These are phyloP conservation scores for Enteromius trimaculatus DNA, from an alignment of 2,797 vertebrate genomes.

Conservation along the genomic window DNA sequence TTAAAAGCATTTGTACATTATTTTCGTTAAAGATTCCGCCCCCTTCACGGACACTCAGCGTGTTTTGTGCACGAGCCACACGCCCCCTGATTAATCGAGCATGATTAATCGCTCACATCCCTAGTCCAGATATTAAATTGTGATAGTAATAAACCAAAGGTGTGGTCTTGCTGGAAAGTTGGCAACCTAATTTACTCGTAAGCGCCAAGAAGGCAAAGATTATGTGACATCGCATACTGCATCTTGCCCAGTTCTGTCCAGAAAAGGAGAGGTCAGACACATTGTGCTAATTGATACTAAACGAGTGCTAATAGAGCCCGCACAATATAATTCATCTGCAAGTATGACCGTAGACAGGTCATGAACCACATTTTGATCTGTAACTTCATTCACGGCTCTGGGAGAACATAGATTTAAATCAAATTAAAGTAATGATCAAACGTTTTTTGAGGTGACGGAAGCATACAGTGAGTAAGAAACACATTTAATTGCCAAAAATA, in stretches of 20 bases:
- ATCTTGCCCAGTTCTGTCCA: slow-evolving; percentile 17
- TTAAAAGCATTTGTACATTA: too few relatives aligned
- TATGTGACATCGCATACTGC: neutral
- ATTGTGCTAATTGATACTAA: slow-evolving; percentile 29
- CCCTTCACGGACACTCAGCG: too few relatives aligned
- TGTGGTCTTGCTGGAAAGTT: neutral
- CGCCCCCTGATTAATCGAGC: too few relatives aligned
- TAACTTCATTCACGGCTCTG: neutral
- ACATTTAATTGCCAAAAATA: neutral
- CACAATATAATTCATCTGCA: neutral
- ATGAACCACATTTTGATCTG: neutral
- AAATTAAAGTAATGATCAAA: neutral
- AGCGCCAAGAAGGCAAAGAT: slow-evolving; percentile 2
- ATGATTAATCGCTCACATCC: too few relatives aligned
- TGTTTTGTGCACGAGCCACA: too few relatives aligned
- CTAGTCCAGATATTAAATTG: neutral
- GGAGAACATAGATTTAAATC: neutral
- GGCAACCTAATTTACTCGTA: slow-evolving; percentile 3
- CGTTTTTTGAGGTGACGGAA: neutral
- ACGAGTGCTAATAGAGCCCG: slow-evolving; percentile 24
- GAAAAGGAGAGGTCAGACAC: slow-evolving; percentile 24
- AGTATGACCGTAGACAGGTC: neutral
- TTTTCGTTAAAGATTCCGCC: too few relatives aligned
- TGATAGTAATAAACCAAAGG: slow-evolving; percentile 1
- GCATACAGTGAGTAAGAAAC: neutral